phyloP scores from a whole-genome alignment of 2,888 invertebrate species.

The Heteromurus nitidus region DNA sequence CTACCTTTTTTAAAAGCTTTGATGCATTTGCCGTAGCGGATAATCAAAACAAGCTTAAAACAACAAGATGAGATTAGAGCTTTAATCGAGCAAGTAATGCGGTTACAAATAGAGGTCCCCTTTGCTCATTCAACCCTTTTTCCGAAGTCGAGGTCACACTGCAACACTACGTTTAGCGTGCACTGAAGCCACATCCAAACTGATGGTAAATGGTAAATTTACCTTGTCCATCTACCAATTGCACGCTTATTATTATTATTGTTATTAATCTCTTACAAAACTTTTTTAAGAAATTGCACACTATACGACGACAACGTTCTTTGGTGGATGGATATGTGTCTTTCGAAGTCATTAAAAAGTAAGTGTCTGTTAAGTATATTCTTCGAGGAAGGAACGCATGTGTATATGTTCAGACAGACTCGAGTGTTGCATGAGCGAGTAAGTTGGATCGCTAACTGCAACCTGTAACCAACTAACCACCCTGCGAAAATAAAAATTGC shows the following conservation, averaged over 20 bases:
- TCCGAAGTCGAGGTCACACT: conserved; percentile 37
- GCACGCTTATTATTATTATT: too few relatives aligned
- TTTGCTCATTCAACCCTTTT: background rate
- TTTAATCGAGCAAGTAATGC: background rate
- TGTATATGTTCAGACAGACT: background rate
- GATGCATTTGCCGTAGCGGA: background rate
- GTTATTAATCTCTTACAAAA: too few relatives aligned
- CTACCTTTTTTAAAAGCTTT: too few relatives aligned
- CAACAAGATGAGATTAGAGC: background rate
- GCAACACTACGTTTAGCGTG: background rate
- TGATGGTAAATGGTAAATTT: background rate
- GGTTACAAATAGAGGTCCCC: background rate
- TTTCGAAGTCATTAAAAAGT: too few relatives aligned
- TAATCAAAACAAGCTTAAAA: background rate
- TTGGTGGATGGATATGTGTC: too few relatives aligned
- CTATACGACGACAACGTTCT: too few relatives aligned
- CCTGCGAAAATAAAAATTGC: too few relatives aligned
- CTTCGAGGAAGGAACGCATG: background rate
- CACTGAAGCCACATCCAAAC: background rate
- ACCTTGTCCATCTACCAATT: too few relatives aligned
- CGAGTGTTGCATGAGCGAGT: too few relatives aligned
- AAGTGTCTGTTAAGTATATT: background rate
- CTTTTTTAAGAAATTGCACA: too few relatives aligned
- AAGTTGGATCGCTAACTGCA: too few relatives aligned
- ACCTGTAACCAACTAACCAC: too few relatives aligned